Conservation (phyloP, 2,888 invertebrate species). For the Piscicola geometra region DNA sequence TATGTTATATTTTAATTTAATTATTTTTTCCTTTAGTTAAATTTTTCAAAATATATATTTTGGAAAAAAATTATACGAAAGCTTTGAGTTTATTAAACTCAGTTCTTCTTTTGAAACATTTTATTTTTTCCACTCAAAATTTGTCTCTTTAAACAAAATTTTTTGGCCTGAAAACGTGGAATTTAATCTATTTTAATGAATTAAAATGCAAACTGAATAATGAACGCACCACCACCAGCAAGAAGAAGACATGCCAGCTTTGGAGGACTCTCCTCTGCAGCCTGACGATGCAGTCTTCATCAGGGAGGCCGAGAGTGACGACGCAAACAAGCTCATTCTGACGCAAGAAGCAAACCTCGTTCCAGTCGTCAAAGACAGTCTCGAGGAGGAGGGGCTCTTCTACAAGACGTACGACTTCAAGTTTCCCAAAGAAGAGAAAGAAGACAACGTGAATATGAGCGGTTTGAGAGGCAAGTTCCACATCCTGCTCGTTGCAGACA, state of each 20-base stretch:
- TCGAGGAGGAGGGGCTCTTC: neutral
- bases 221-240: too few species aligned
- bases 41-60: too few species aligned
- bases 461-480: conserved; percentile 26
- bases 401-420: conserved; percentile 1
- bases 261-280: neutral
- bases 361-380: conserved; percentile 27
- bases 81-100: too few species aligned
- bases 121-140: too few species aligned
- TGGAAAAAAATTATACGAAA: too few species aligned
- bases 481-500: conserved; percentile 30
- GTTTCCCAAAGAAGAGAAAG: neutral
- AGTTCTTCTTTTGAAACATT: too few species aligned
- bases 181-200: too few species aligned
- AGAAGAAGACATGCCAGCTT: conserved; percentile 2
- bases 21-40: too few species aligned
- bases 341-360: neutral
- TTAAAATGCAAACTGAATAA: too few species aligned
- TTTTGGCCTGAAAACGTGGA: too few species aligned
- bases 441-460: neutral
- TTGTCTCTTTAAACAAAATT: too few species aligned
- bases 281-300: conserved; percentile 16
- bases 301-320: neutral
- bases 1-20: too few species aligned
- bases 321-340: neutral